phyloP scores from a whole-genome alignment of 2,113 vertebrate genomes.

The Stegostoma tigrinum region DNA sequence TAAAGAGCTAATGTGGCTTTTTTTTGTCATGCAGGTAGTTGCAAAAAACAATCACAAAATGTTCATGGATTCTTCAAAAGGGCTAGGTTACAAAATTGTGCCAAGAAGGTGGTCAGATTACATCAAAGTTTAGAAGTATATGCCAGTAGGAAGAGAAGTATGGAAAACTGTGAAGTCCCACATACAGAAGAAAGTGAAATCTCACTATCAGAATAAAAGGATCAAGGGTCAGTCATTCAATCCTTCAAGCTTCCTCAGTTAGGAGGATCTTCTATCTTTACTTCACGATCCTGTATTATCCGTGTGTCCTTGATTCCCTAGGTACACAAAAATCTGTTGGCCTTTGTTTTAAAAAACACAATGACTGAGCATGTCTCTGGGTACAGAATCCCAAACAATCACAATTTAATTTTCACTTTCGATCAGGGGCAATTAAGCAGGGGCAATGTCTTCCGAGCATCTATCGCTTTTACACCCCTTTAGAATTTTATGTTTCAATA shows the following conservation, averaged over 20 bases:
- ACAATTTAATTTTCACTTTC: too few relatives aligned
- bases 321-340: not conserved
- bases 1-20: not conserved
- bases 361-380: not conserved
- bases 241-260: not conserved
- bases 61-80: not conserved
- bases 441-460: too few relatives aligned
- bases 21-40: not conserved
- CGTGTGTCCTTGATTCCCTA: not conserved
- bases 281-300: not conserved
- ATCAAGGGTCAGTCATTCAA: not conserved
- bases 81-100: not conserved
- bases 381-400: too few relatives aligned
- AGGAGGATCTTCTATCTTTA: not conserved
- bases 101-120: not conserved
- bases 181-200: not conserved
- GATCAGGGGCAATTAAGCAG: too few relatives aligned
- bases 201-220: not conserved
- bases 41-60: not conserved
- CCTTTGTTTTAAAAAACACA: not conserved
- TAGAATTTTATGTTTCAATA: too few relatives aligned
- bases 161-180: not conserved
- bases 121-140: not conserved
- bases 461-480: too few relatives aligned
- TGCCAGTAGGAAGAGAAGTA: not conserved